Evolutionary conservation across 2,797 vertebrate species (phyloP).

Genomic region (Eulemur mongoz): DNA sequence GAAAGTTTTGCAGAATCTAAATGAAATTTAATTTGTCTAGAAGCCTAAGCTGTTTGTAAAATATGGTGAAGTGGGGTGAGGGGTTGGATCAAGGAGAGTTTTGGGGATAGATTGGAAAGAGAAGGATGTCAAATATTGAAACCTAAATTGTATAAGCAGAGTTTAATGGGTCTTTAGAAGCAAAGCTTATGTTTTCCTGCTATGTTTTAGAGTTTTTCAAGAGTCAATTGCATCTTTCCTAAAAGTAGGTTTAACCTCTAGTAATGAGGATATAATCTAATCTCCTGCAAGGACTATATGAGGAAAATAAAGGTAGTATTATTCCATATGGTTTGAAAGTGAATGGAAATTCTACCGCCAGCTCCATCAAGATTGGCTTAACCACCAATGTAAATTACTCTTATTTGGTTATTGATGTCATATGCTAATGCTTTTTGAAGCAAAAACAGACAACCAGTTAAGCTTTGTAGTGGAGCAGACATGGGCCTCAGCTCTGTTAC

Average conservation of each 20-base stretch:
- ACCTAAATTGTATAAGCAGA: constrained; percentile 2
- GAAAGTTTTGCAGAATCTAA: constrained; percentile 42
- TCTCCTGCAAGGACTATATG: constrained; percentile 57
- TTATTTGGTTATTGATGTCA: constrained; percentile 68
- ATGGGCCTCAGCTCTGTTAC: background rate
- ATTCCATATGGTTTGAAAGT: constrained; percentile 64
- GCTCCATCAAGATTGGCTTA: constrained; percentile 64
- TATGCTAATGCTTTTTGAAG: constrained; percentile 61
- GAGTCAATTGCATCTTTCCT: constrained; percentile 59
- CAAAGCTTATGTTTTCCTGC: constrained; percentile 41
- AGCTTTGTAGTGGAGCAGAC: constrained; percentile 24
- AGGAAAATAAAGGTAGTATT: constrained; percentile 70
- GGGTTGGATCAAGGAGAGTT: constrained; percentile 10
- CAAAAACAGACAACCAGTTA: constrained; percentile 46
- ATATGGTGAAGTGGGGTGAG: background rate
- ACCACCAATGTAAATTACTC: constrained; percentile 58
- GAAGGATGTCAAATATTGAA: constrained; percentile 38
- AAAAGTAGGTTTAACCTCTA: constrained; percentile 62
- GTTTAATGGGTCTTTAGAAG: constrained; percentile 47
- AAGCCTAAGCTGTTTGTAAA: constrained; percentile 38
- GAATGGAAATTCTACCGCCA: constrained; percentile 59
- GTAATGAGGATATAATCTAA: constrained; percentile 65
- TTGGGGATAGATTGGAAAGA: background rate
- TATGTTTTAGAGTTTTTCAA: constrained; percentile 47
- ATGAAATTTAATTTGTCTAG: constrained; percentile 59